Conservation (phyloP, 2,113 vertebrate genomes). For the Mormoops blainvillei region DNA sequence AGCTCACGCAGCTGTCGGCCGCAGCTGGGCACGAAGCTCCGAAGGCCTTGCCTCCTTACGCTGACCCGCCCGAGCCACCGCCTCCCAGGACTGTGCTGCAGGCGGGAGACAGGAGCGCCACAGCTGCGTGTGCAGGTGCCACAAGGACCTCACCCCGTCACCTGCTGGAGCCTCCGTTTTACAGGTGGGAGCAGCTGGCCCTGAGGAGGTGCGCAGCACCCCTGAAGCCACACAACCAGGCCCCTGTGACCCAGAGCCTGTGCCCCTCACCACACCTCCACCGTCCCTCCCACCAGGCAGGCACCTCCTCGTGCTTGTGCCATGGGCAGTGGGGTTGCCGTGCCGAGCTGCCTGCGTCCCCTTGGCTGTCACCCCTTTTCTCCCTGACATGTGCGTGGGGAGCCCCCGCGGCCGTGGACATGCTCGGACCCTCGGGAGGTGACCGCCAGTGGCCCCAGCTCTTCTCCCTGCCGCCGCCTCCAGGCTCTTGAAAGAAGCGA, state of each 20-base stretch:
- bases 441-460: background rate
- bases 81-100: background rate
- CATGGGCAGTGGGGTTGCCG: background rate
- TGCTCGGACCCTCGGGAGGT: accelerated
- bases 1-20: background rate
- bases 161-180: no score
- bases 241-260: accelerated
- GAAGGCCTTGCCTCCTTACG: background rate
- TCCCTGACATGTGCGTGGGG: no score
- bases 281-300: background rate
- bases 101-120: background rate
- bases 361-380: no score
- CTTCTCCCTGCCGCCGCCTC: background rate
- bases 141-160: no score
- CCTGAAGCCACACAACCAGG: background rate
- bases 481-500: background rate
- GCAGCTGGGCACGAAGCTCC: background rate
- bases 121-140: no score
- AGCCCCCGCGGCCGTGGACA: accelerated
- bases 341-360: background rate
- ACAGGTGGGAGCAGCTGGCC: background rate
- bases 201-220: background rate
- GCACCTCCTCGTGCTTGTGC: accelerated
- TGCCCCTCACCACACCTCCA: accelerated
- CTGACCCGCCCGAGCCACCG: background rate